phyloP scores from a whole-genome alignment of 2,797 vertebrate genomes.

The Hafferia zeledoni region DNA sequence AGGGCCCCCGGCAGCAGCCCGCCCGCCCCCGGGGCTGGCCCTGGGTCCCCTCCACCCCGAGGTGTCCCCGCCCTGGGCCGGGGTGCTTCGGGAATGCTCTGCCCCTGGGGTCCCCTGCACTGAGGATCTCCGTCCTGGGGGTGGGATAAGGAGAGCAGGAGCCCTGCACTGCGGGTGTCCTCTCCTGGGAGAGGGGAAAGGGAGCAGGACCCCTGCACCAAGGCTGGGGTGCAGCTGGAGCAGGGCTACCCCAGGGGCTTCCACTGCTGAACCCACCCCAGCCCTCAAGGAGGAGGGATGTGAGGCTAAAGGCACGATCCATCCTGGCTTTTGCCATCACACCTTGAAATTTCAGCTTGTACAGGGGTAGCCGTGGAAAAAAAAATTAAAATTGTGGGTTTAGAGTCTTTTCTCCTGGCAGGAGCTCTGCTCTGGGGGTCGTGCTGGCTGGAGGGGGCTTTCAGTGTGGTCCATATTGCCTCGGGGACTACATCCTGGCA shows the following conservation, averaged over 20 bases:
- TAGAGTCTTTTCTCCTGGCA: background rate
- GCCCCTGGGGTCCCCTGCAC: background rate
- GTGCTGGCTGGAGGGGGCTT: background rate
- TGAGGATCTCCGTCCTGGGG: background rate
- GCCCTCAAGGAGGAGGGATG: background rate
- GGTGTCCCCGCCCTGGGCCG: background rate
- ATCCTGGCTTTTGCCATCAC: background rate
- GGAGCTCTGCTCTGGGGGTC: background rate
- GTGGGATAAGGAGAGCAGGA: background rate
- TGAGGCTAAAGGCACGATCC: background rate
- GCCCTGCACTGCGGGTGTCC: fast-evolving
- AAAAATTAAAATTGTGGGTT: background rate
- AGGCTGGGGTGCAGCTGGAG: background rate
- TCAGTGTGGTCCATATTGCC: background rate
- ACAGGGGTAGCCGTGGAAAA: background rate
- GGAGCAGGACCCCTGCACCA: background rate
- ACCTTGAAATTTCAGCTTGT: background rate
- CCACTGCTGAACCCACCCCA: background rate
- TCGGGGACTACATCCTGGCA: background rate
- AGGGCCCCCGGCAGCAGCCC: constrained; percentile 22
- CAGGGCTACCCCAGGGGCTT: background rate
- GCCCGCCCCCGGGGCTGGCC: constrained; percentile 58
- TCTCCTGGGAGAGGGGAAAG: background rate
- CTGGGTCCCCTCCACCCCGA: background rate
- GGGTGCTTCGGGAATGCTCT: background rate